Base-by-base conservation (phyloP, 2,113 vertebrate species). In the Hippolais icterina region DNA sequence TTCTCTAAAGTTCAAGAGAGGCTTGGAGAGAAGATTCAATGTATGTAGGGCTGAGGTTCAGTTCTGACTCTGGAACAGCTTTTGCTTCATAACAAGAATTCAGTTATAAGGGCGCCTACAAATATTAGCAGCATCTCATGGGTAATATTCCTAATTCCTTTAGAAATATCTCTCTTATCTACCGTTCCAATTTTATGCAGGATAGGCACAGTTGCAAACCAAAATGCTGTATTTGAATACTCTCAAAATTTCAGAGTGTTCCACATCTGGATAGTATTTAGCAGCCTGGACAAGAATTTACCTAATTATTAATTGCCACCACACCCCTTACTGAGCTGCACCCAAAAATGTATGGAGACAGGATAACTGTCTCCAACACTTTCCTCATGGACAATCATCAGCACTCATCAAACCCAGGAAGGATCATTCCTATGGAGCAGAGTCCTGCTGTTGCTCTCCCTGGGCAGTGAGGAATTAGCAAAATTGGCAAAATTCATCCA, bases 251-350 rank as follows among this genome's bases (percentile, higher is more conserved):
- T 79, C 15, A 59, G 15, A 46, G 16, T 70, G 15, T 46, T 86
- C n/a, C n/a, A 53, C 83, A 83, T 70, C 83, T 89, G 87, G 78
- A 60, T 24, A n/a, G 31, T 22, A 53, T 91, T 91, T 59, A 93
- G 89, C 49, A 82, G 53, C 74, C 82, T 56, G 39, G 81, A n/a
- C 31, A 37, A 52, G 47, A 54, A 77, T 70, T 81, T 68, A 84
- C 65, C 60, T 87, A 39, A 50, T 78, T 70, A 70, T 80, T 41
- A 83, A 65, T 75, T 89, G 29, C 29, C 52, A 80, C 77, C 83
- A 75, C 81, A 24, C 46, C 63, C 63, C 27, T 74, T 24, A 28
- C 13, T 87, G 90, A 77, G 27, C 60, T 42, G 52, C 83, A n/a
- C 68, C 72, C 87, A 61, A 17, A 33, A 46, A 60, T 3, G 39